Evolutionary conservation across 1,140 invertebrate genomes (phyloP).

Genomic region (Drosophila simulans): DNA sequence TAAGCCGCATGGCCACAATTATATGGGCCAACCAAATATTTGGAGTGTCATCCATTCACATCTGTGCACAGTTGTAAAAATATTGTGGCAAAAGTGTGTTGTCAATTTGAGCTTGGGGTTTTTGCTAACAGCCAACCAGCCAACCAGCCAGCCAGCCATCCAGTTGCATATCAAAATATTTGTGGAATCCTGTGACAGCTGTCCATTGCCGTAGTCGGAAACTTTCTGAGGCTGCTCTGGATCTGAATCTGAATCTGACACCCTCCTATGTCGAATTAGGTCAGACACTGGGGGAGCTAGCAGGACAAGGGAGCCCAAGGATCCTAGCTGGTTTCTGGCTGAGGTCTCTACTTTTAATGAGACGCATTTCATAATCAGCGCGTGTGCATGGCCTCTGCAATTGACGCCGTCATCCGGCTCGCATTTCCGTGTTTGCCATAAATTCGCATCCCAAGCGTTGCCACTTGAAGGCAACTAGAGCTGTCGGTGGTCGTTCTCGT

Average conservation of each 20-base stretch:
- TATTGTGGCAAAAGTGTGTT: slow-evolving; percentile 74
- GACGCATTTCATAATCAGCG: slow-evolving; percentile 78
- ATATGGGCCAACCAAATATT: slow-evolving; percentile 75
- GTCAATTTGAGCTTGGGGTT: slow-evolving; percentile 72
- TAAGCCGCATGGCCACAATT: slow-evolving; percentile 65
- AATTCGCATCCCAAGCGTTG: slow-evolving; percentile 60
- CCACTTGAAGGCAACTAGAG: slow-evolving; percentile 72
- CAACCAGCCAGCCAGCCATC: slow-evolving; percentile 11
- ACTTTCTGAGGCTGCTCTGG: slow-evolving; percentile 31
- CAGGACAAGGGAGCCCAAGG: slow-evolving; percentile 4
- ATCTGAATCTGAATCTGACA: slow-evolving; percentile 30
- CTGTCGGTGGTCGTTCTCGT: slow-evolving; percentile 23
- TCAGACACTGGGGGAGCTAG: slow-evolving; percentile 34
- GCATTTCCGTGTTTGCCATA: slow-evolving; percentile 75
- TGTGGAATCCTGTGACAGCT: slow-evolving; percentile 63
- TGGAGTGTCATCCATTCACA: slow-evolving; percentile 43
- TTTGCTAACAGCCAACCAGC: slow-evolving; percentile 43
- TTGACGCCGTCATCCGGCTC: slow-evolving; percentile 63
- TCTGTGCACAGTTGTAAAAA: slow-evolving; percentile 68
- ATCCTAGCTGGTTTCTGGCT: slow-evolving; percentile 7
- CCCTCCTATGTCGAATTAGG: slow-evolving; percentile 50
- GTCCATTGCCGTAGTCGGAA: slow-evolving; percentile 48
- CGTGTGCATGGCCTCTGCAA: slow-evolving; percentile 54
- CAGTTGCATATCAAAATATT: slow-evolving; percentile 78
- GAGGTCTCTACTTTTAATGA: slow-evolving; percentile 69